Base-by-base conservation (phyloP, 1,140 invertebrate genomes). In the Dufourea novaeangliae region DNA sequence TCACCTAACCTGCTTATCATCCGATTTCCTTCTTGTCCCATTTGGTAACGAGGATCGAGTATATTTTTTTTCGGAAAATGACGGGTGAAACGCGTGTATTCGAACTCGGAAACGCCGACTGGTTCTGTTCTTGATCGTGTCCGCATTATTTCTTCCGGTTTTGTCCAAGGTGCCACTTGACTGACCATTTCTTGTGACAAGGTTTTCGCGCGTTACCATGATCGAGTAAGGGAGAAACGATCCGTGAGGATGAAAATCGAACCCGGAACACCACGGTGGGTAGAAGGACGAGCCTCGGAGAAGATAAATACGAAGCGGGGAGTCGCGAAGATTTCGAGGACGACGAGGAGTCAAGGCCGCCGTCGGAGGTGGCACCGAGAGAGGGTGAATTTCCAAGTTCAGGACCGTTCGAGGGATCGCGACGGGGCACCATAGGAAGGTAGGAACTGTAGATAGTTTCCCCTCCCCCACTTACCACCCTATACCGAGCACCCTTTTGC, bases 281-380 rank as follows among this genome's bases (percentile, higher is more conserved):
- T 17, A 50, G 27, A 25, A 34, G 34, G 17, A 25, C 7, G 56
- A 64, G 52, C 10, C 54, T 67, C 37, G 41, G 34, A 6, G 34
- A 61, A 32, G 74, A 70, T 70, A 64, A 69, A 69, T 50, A 50
- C 27, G 22, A 70, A 46, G 73, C 22, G 27, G 46, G 32, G 22
- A 29, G 66, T n/a, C 10, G 37, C 8, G 29, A 70, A 73, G 76
- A 76, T 69, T 37, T 37, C 20, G 66, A 79, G 32, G 39, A 57
- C 29, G 56, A 79, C 32, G 64, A 75, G 72, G 78, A 79, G 72
- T 69, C 78, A 79, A 79, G 72, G 64, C 56, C 52, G 72, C 22
- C 72, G 63, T 41, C 78, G 72, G 64, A 76, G 72, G 63, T 59
- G 64, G 62, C 41, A 41, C 20, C 20, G 66, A 22, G 64, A 22